A percentile compares a stretch with the other conserved stretches of the same genome.
Conservation (phyloP, 1,140 invertebrate species). For the Drosophila sproati region DNA sequence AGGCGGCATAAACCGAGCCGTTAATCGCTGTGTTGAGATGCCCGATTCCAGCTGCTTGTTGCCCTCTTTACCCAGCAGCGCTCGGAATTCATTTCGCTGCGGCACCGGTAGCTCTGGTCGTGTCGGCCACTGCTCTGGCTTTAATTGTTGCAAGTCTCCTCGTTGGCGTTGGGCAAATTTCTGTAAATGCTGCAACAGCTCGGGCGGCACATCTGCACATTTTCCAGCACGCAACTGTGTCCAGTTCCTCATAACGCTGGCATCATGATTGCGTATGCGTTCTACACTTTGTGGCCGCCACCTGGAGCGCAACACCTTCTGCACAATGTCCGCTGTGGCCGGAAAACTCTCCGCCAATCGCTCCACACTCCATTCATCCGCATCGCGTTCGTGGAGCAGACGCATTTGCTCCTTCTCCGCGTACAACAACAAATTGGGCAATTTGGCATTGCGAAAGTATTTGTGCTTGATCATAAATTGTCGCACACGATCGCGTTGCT, state of each 20-base stretch:
- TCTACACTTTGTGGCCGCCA: conserved; percentile 87
- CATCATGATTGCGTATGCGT: conserved; percentile 88
- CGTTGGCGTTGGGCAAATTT: conserved; percentile 85
- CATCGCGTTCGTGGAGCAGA: conserved; percentile 88
- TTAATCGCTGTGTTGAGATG: conserved; percentile 7
- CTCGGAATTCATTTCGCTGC: conserved; percentile 82
- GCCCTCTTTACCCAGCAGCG: conserved; percentile 77
- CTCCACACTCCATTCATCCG: conserved; percentile 90
- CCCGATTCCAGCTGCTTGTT: conserved; percentile 1
- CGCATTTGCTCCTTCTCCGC: conserved; percentile 93
- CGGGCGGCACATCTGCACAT: conserved; percentile 84
- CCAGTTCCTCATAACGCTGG: conserved; percentile 89
- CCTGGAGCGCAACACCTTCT: conserved; percentile 87
- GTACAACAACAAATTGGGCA: conserved; percentile 92
- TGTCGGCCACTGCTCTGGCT: conserved; percentile 53
- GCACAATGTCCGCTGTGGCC: conserved; percentile 87
- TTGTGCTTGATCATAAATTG: conserved; percentile 89
- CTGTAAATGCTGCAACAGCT: conserved; percentile 87
- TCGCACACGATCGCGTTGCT: conserved; percentile 85
- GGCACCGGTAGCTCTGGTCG: conserved; percentile 63
- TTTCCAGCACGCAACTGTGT: conserved; percentile 86
- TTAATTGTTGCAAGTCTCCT: conserved; percentile 53
- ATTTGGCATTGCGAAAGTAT: conserved; percentile 89
- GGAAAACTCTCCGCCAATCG: conserved; percentile 92
- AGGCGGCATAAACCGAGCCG: neutral